These are phyloP conservation scores for Xerus rutilus DNA, from an alignment of 2,797 vertebrate species.

Conservation along the genomic window DNA sequence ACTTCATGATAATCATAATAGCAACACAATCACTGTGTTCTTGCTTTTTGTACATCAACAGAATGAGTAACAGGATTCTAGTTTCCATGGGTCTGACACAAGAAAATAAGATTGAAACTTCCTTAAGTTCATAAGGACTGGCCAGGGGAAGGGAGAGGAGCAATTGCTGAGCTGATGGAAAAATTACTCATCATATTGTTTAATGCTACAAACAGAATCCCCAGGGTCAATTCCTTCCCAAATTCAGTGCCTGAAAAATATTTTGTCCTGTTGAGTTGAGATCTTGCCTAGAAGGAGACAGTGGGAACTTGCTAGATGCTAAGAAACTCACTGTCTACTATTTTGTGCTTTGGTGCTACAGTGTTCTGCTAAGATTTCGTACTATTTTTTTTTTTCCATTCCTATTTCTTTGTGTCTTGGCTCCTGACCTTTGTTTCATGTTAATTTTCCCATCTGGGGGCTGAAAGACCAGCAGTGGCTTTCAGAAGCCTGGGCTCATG, in stretches of 20 bases:
- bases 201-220: conserved; percentile 16
- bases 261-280: conserved; percentile 5
- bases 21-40: too few species aligned
- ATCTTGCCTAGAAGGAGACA: not conserved
- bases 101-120: conserved; percentile 20
- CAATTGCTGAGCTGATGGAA: not conserved
- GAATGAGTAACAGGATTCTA: not conserved
- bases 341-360: not conserved
- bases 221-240: not conserved
- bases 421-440: conserved; percentile 18
- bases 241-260: not conserved
- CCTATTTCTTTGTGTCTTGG: not conserved
- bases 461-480: not conserved
- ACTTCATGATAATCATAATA: not conserved
- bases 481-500: not conserved
- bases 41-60: not conserved
- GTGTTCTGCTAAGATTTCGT: not conserved
- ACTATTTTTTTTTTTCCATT: not conserved
- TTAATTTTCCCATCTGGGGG: not conserved
- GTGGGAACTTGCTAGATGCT: not conserved
- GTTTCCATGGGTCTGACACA: not conserved
- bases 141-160: not conserved
- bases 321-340: not conserved
- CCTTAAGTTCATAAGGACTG: not conserved
- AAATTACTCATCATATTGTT: conserved; percentile 14